These are phyloP conservation scores for Coecobrya sp. DNA, from an alignment of 2,888 invertebrate species.

Conservation along the genomic window DNA sequence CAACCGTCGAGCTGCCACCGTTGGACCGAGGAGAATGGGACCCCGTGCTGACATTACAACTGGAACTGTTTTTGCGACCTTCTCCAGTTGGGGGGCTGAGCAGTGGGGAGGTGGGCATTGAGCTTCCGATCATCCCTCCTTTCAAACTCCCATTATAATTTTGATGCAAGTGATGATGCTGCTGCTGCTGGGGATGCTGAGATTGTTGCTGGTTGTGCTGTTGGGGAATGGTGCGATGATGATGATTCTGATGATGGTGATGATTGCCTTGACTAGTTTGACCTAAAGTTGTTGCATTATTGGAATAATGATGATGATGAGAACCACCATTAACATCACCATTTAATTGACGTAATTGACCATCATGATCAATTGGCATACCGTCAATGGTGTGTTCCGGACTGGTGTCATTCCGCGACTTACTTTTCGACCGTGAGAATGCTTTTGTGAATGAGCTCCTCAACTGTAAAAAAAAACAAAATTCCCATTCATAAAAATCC, in stretches of 20 bases:
- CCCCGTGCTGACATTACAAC: slow-evolving; percentile 85
- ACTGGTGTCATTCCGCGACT: slow-evolving; percentile 87
- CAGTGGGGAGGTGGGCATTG: slow-evolving; percentile 88
- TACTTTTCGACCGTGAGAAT: slow-evolving; percentile 94
- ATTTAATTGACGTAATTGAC: slow-evolving; percentile 84
- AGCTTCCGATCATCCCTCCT: slow-evolving; percentile 35
- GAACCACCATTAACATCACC: slow-evolving; percentile 85
- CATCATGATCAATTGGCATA: slow-evolving; percentile 79
- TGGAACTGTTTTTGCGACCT: slow-evolving; percentile 81
- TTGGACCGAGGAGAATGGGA: slow-evolving; percentile 85
- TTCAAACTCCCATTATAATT: slow-evolving; percentile 21
- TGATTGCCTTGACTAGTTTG: slow-evolving; percentile 68
- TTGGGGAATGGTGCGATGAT: slow-evolving; percentile 54
- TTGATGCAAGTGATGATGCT: slow-evolving; percentile 73
- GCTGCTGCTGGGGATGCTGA: slow-evolving; percentile 49
- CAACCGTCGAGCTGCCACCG: slow-evolving; percentile 64
- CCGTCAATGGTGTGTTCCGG: slow-evolving; percentile 81
- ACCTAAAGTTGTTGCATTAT: slow-evolving; percentile 60
- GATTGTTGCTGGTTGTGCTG: not conserved
- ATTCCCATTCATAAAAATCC: no score
- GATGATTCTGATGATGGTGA: slow-evolving; percentile 48
- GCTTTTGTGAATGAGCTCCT: slow-evolving; percentile 99
- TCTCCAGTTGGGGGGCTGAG: slow-evolving; percentile 87
- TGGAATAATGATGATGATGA: slow-evolving; percentile 49
- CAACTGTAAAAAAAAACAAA: slow-evolving; percentile 89